Conservation (phyloP, 1,140 invertebrate species). For the Diachasmimorpha longicaudata region DNA sequence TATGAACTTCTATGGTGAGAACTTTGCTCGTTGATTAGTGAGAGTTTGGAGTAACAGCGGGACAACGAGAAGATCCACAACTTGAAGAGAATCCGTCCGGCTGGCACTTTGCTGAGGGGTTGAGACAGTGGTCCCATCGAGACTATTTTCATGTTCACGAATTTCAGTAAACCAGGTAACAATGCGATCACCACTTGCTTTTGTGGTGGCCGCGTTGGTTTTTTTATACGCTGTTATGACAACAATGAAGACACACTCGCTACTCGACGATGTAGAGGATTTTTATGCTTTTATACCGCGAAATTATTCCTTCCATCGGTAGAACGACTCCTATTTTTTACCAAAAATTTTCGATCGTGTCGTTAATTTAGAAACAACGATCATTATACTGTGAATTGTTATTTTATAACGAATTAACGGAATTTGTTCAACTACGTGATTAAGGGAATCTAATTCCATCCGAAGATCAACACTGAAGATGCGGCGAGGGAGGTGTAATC, state of each 20-base stretch:
- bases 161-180: slow-evolving; percentile 59
- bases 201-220: slow-evolving; percentile 26
- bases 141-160: slow-evolving; percentile 55
- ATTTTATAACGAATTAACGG: too few relatives aligned
- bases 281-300: background rate
- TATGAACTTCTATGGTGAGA: background rate
- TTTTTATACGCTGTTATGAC: background rate
- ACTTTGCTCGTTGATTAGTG: background rate
- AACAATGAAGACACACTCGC: background rate
- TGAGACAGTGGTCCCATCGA: slow-evolving; percentile 39
- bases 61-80: background rate
- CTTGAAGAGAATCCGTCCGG: background rate
- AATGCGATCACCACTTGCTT: slow-evolving; percentile 28
- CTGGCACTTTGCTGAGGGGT: slow-evolving; percentile 14
- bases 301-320: background rate
- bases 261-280: background rate
- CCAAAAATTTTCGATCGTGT: too few relatives aligned
- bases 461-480: slow-evolving; percentile 41
- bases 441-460: background rate
- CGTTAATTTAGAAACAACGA: too few relatives aligned
- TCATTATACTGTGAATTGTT: too few relatives aligned
- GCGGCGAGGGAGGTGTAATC: background rate
- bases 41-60: background rate
- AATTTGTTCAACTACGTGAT: too few relatives aligned
- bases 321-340: background rate